phyloP scores from a whole-genome alignment of 2,888 invertebrate genomes.

The Plebejus anna region DNA sequence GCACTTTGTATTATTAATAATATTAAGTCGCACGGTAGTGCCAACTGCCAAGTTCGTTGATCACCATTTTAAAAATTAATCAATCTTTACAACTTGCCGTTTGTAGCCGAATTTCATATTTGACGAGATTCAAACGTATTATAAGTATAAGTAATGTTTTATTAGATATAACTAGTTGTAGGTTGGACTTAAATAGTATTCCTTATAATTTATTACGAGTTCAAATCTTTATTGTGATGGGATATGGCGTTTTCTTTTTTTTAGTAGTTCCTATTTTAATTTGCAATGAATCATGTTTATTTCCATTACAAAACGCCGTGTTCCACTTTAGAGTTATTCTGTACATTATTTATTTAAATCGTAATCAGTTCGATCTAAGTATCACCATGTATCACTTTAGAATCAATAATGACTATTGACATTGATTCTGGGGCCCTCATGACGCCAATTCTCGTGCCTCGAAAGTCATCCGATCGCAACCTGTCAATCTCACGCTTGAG shows the following conservation, averaged over 20 bases:
- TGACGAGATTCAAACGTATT: constrained; percentile 16
- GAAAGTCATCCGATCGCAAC: not conserved
- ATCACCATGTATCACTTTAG: constrained; percentile 14
- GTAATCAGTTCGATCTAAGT: constrained; percentile 10
- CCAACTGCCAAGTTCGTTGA: not conserved
- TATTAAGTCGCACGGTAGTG: constrained; percentile 3
- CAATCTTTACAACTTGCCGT: constrained; percentile 1
- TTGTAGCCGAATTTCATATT: constrained; percentile 11
- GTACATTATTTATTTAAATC: constrained; percentile 19
- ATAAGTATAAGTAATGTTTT: constrained; percentile 43
- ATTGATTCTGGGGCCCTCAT: not conserved
- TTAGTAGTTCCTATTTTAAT: constrained; percentile 43
- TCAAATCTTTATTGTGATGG: constrained; percentile 11
- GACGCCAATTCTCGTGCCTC: not conserved
- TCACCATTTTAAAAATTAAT: constrained; percentile 11
- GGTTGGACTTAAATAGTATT: constrained; percentile 56
- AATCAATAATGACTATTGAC: not conserved
- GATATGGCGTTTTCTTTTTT: constrained; percentile 13
- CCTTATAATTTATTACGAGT: constrained; percentile 46
- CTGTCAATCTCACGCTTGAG: not conserved
- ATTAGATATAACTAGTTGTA: constrained; percentile 16
- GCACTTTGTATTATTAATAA: not conserved
- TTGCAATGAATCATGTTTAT: constrained; percentile 5
- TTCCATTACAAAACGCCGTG: constrained; percentile 15
- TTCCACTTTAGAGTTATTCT: constrained; percentile 7